Percentiles rank a stretch among this genome's conserved stretches.
These are phyloP conservation scores for Lanius collurio DNA, from an alignment of 2,113 vertebrate genomes.

Conservation along the genomic window DNA sequence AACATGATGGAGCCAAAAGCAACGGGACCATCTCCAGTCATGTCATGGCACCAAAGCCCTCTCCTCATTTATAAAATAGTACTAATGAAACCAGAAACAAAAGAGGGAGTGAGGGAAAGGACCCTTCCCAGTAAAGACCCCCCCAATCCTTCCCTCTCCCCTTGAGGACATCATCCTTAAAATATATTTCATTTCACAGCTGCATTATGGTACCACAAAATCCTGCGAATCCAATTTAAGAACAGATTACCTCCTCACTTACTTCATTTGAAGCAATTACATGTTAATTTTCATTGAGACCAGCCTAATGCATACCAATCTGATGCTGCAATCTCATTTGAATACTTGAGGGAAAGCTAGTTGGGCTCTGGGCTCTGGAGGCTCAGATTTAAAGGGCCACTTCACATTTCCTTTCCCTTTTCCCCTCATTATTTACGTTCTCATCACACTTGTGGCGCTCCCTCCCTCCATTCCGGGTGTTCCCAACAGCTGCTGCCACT, in stretches of 20 bases:
- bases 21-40: not conserved
- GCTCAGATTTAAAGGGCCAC: slow-evolving; percentile 79
- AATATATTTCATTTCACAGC: slow-evolving; percentile 85
- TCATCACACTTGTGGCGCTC: not conserved
- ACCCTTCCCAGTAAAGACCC: not conserved
- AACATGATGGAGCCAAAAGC: not conserved
- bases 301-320: slow-evolving; percentile 89
- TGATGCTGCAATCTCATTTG: slow-evolving; percentile 84
- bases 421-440: slow-evolving; percentile 24
- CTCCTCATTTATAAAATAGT: not conserved
- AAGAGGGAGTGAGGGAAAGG: not conserved
- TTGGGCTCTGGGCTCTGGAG: slow-evolving; percentile 71
- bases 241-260: slow-evolving; percentile 90
- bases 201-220: slow-evolving; percentile 88
- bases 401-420: slow-evolving; percentile 67
- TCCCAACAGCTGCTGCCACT: slow-evolving; percentile 18
- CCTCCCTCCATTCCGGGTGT: not conserved
- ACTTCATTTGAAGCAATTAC: slow-evolving; percentile 90
- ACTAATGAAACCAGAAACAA: not conserved
- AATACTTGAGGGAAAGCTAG: slow-evolving; percentile 81
- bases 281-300: slow-evolving; percentile 90
- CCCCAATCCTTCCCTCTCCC: slow-evolving; percentile 58
- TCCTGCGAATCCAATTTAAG: slow-evolving; percentile 88
- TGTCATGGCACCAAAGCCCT: not conserved
- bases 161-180: slow-evolving; percentile 83